Percentiles rank a stretch among this genome's conserved stretches.
These are phyloP conservation scores for Hyposoter dolosus DNA, from an alignment of 2,888 invertebrate species.

Conservation along the genomic window DNA sequence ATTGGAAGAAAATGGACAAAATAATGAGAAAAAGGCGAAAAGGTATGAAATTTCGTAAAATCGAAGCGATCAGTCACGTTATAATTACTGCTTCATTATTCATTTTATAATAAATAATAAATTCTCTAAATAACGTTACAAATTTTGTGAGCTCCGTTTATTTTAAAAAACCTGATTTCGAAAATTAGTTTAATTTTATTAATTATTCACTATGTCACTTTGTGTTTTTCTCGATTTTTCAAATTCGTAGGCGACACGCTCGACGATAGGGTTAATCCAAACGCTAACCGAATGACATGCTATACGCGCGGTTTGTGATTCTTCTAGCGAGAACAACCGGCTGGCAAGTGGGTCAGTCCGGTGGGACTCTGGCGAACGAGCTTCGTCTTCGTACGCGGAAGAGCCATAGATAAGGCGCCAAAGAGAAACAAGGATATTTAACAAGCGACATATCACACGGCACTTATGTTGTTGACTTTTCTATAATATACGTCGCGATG, in stretches of 20 bases:
- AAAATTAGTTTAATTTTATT: neutral
- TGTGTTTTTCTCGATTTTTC: neutral
- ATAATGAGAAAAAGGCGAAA: conserved; percentile 23
- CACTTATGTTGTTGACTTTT: conserved; percentile 35
- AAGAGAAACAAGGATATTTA: conserved; percentile 54
- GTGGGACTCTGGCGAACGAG: conserved; percentile 51
- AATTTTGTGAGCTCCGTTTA: neutral
- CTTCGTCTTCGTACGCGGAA: conserved; percentile 66
- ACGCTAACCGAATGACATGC: conserved; percentile 65
- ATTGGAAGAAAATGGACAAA: neutral
- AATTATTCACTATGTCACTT: neutral
- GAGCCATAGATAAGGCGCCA: conserved; percentile 59
- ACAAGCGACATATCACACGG: conserved; percentile 33
- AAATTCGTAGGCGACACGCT: conserved; percentile 55
- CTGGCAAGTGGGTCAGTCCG: conserved; percentile 66
- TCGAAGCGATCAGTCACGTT: conserved; percentile 43
- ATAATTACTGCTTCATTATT: neutral
- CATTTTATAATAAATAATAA: neutral
- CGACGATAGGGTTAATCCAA: conserved; percentile 50
- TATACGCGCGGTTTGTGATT: conserved; percentile 63
- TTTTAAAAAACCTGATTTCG: neutral
- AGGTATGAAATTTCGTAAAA: conserved; percentile 56
- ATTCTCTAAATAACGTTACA: neutral
- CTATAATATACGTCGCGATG: neutral
- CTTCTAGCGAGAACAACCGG: conserved; percentile 56